Conservation (phyloP, 23 tunicate genomes). For the Styela plicata region DNA sequence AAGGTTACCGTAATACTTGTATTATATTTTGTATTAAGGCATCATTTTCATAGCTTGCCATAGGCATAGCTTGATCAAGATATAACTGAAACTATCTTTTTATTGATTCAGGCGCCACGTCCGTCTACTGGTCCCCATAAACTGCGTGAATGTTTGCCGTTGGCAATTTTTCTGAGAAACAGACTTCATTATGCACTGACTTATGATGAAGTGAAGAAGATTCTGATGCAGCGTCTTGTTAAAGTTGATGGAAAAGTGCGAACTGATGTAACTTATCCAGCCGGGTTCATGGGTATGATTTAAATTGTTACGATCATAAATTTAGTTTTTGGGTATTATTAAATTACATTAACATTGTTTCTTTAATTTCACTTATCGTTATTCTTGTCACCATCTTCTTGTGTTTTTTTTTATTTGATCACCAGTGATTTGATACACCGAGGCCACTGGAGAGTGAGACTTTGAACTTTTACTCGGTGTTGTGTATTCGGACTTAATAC, state of each 20-base stretch:
- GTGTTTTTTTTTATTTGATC: no score
- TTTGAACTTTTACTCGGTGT: no score
- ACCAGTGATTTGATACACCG: no score
- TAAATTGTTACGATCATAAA: neutral
- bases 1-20: no score
- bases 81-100: neutral
- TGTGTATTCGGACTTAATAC: no score
- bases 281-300: slow-evolving; percentile 93
- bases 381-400: no score
- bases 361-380: no score
- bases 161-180: slow-evolving; percentile 80
- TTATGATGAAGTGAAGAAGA: slow-evolving; percentile 74
- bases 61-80: neutral
- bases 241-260: slow-evolving; percentile 98
- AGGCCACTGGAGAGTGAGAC: no score
- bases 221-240: slow-evolving; percentile 92
- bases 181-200: slow-evolving; percentile 98
- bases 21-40: neutral
- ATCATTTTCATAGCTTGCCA: neutral
- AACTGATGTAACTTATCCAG: slow-evolving; percentile 90
- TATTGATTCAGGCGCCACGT: slow-evolving; percentile 70
- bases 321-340: no score
- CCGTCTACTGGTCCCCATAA: slow-evolving; percentile 99
- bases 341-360: no score
- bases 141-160: slow-evolving; percentile 91